phyloP scores from a whole-genome alignment of 2,113 vertebrate genomes.

The Ellobius talpinus region DNA sequence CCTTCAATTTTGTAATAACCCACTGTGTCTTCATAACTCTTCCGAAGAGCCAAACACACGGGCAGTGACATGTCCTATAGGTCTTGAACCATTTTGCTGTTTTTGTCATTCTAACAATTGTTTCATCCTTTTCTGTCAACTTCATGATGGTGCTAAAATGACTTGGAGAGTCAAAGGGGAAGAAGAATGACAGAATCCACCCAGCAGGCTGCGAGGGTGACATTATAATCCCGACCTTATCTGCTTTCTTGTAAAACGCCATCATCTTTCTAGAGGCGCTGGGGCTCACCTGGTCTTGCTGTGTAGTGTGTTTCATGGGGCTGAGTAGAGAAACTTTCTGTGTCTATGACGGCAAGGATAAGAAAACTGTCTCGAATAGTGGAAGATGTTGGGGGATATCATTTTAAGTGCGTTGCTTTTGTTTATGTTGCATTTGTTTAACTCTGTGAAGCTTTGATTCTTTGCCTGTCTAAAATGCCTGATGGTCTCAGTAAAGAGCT shows the following conservation, averaged over 20 bases:
- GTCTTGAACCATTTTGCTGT: neutral
- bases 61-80: accelerated
- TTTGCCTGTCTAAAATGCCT: too few species aligned
- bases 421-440: too few species aligned
- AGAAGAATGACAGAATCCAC: accelerated
- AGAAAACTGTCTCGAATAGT: neutral
- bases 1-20: accelerated
- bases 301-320: too few species aligned
- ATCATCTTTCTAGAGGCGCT: too few species aligned
- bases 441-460: too few species aligned
- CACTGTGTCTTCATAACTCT: accelerated
- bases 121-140: accelerated
- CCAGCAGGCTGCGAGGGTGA: accelerated
- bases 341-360: neutral
- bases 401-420: too few species aligned
- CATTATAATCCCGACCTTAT: accelerated
- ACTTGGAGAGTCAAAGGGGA: neutral
- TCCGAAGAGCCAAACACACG: accelerated
- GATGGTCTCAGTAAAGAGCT: too few species aligned
- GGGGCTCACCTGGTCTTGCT: too few species aligned
- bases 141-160: neutral
- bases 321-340: neutral
- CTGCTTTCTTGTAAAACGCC: too few species aligned
- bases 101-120: accelerated
- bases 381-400: too few species aligned